These are phyloP conservation scores for Hyperoodon ampullatus DNA, from an alignment of 2,113 vertebrate species.

Conservation along the genomic window DNA sequence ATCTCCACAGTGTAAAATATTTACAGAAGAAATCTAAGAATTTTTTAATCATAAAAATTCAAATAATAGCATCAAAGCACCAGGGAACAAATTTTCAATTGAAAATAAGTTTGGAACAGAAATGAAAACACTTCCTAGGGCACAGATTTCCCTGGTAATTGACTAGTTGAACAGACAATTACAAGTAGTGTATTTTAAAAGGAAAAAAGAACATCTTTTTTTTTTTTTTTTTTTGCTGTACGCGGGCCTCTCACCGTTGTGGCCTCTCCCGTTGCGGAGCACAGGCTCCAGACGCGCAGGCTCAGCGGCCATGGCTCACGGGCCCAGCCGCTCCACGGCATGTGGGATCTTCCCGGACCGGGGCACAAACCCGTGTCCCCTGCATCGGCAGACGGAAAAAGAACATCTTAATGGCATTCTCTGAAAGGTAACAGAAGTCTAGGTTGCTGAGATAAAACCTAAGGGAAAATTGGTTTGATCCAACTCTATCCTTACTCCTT, in stretches of 20 bases:
- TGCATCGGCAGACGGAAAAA: too few relatives aligned
- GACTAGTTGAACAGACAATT: not conserved
- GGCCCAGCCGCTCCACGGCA: too few relatives aligned
- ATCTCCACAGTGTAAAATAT: not conserved
- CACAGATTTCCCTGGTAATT: not conserved
- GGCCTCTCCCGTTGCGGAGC: too few relatives aligned
- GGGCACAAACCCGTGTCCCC: too few relatives aligned
- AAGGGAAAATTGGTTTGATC: not conserved
- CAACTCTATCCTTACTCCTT: not conserved
- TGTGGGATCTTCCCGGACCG: too few relatives aligned
- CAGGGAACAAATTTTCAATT: not conserved
- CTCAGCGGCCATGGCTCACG: too few relatives aligned
- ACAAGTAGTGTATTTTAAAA: constrained; percentile 2
- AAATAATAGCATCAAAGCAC: not conserved
- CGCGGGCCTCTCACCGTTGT: too few relatives aligned
- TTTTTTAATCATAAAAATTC: constrained; percentile 18
- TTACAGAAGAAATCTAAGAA: not conserved
- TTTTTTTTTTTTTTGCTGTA: too few relatives aligned
- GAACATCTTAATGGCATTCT: not conserved
- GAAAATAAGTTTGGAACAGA: constrained; percentile 23
- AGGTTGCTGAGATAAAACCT: not conserved
- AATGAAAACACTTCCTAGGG: not conserved
- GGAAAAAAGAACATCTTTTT: not conserved
- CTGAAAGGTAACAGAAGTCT: not conserved
- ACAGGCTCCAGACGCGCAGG: too few relatives aligned